phyloP scores from a whole-genome alignment of 2,888 invertebrate species.

The Eupeodes luniger region DNA sequence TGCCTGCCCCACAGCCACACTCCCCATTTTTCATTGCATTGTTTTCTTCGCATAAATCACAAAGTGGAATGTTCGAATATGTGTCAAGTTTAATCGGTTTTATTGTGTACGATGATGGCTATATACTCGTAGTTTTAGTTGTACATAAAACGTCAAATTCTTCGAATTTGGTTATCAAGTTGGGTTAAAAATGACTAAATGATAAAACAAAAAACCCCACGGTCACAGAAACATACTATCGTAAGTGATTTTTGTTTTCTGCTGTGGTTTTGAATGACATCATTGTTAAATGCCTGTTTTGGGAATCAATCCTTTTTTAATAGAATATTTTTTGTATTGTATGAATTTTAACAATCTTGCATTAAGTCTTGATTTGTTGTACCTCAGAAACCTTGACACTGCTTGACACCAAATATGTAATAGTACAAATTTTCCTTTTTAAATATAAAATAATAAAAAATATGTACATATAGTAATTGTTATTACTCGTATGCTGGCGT shows the following conservation, averaged over 20 bases:
- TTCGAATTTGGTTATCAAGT: constrained; percentile 17
- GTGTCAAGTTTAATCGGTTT: constrained; percentile 71
- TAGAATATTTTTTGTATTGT: background rate
- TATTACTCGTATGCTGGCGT: background rate
- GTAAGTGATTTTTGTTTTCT: background rate
- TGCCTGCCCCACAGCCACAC: background rate
- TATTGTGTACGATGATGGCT: constrained; percentile 22
- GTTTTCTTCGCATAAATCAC: constrained; percentile 65
- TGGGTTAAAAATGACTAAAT: background rate
- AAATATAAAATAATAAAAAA: background rate
- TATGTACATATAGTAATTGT: background rate
- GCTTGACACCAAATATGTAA: constrained; percentile 19
- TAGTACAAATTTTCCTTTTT: background rate
- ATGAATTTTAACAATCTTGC: background rate
- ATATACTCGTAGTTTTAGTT: background rate
- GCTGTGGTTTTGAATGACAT: constrained; percentile 55
- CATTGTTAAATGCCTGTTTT: constrained; percentile 49
- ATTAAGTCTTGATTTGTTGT: background rate
- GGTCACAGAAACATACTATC: background rate
- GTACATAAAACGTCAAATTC: constrained; percentile 33
- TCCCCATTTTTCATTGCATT: constrained; percentile 39
- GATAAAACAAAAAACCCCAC: background rate
- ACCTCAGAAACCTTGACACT: constrained; percentile 18
- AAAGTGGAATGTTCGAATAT: constrained; percentile 57
- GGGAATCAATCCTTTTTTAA: background rate